Evolutionary conservation across 64 coral and sea anemone species (phyloP).

Genomic region (Montipora sp.): DNA sequence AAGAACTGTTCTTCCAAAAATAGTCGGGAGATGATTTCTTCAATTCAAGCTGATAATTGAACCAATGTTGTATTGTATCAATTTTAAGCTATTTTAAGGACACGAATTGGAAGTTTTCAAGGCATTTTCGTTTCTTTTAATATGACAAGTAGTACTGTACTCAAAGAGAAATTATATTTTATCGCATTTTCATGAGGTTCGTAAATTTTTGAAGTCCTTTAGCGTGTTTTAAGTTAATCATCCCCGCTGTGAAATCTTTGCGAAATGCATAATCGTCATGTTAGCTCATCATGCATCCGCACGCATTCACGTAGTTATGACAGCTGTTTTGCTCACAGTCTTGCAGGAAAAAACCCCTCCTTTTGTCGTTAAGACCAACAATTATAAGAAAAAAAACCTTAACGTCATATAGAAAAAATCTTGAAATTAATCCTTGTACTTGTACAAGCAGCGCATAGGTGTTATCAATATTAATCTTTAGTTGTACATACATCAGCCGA

Average conservation of each 20-base stretch:
- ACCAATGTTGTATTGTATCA: neutral
- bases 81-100: neutral
- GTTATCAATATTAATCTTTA: slow-evolving; percentile 9
- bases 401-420: neutral
- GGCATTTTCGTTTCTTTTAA: neutral
- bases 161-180: neutral
- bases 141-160: neutral
- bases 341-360: neutral
- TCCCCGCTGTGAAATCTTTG: neutral
- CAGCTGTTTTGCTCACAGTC: neutral
- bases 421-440: slow-evolving; percentile 12
- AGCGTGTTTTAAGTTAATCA: slow-evolving; percentile 33
- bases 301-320: neutral
- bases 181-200: neutral
- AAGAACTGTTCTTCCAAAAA: slow-evolving; percentile 98
- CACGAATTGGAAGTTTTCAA: neutral
- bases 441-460: slow-evolving; percentile 15
- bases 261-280: neutral
- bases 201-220: neutral
- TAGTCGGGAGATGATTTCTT: slow-evolving; percentile 81
- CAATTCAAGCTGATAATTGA: neutral
- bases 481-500: slow-evolving; percentile 20
- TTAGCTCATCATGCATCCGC: neutral
- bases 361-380: neutral
- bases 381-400: too few relatives aligned